Evolutionary conservation across 1,140 invertebrate species (phyloP).

Genomic region (Drosophila neocordata): DNA sequence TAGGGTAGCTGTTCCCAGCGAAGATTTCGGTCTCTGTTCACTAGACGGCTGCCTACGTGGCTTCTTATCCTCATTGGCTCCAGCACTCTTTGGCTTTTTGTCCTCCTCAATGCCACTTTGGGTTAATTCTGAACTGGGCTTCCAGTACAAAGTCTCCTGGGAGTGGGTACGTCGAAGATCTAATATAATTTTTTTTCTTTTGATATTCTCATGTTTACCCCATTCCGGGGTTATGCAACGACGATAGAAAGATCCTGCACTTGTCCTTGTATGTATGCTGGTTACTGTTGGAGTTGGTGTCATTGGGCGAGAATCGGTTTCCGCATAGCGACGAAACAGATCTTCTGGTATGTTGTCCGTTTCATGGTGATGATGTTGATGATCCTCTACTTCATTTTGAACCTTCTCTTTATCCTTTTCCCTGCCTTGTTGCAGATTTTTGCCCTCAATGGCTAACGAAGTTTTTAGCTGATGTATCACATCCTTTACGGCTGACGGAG

Average conservation of each 20-base stretch:
- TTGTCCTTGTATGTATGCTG: slow-evolving; percentile 84
- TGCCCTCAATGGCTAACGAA: slow-evolving; percentile 84
- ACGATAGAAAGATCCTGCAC: slow-evolving; percentile 76
- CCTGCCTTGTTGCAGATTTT: slow-evolving; percentile 34
- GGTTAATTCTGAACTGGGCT: slow-evolving; percentile 79
- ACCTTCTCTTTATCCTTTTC: slow-evolving; percentile 34
- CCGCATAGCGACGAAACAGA: slow-evolving; percentile 88
- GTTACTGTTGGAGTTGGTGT: slow-evolving; percentile 89
- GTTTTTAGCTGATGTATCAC: slow-evolving; percentile 88
- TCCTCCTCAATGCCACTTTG: slow-evolving; percentile 65
- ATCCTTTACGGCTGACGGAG: slow-evolving; percentile 88
- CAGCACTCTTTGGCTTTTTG: slow-evolving; percentile 71
- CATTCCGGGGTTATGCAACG: slow-evolving; percentile 84
- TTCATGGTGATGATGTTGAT: slow-evolving; percentile 41
- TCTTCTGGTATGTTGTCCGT: slow-evolving; percentile 85
- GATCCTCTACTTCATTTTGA: slow-evolving; percentile 44
- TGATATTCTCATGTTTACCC: slow-evolving; percentile 77
- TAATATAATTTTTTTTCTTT: slow-evolving; percentile 79
- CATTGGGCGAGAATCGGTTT: slow-evolving; percentile 90
- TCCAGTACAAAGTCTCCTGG: slow-evolving; percentile 81
- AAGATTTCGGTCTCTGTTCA: slow-evolving; percentile 74
- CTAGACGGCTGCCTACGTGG: slow-evolving; percentile 55
- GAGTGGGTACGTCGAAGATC: slow-evolving; percentile 76
- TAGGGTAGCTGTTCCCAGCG: slow-evolving; percentile 55
- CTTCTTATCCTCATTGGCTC: slow-evolving; percentile 72